Evolutionary conservation across 2,797 vertebrate species (phyloP), one percentile per base, ranked within the genome.

Genomic region (Anguilla obscura): DNA sequence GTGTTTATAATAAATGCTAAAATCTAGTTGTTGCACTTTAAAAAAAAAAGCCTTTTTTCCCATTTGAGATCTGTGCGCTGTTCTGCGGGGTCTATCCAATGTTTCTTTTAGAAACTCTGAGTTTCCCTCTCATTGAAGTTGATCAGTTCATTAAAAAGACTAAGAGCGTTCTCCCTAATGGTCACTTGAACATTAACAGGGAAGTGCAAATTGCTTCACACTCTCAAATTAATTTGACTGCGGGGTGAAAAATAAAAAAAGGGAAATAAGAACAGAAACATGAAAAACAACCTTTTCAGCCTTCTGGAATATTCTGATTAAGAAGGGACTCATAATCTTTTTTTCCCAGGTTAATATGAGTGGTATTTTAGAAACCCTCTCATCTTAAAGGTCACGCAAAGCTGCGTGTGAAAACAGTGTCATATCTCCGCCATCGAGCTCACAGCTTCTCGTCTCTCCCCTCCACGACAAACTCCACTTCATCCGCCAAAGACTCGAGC

Each of bases 91-190:
- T 69, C 54, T 58, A 36, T 7, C 40, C 48, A 8, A 45, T 85
- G n/a, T 74, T 76, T 79, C 5, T 85, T 33, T 60, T 60, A 24
- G 27, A 88, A 90, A 88, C 89, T 54, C 86, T 86, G 89, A 92
- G 91, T 92, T 92, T 92, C 92, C 90, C 90, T 93, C 92, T 94
- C 93, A 93, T 95, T 94, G 92, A 92, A 92, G 89, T 90, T 93
- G 92, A 95, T 95, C 92, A 92, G 93, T 95, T 95, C 93, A 94
- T 96, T 95, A 95, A 91, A 95, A 92, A 56, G 93, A 95, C 91
- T 92, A 93, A 94, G 92, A 90, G 71, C 89, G 27, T 93, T 93
- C 88, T 91, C 91, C 36, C 93, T 95, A 93, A 95, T 93, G 93
- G 93, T 92, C 93, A 94, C 91, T 94, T 94, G 92, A 95, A 91